Conservation (phyloP, 2,888 invertebrate species). For the Lumbricus terrestris region DNA sequence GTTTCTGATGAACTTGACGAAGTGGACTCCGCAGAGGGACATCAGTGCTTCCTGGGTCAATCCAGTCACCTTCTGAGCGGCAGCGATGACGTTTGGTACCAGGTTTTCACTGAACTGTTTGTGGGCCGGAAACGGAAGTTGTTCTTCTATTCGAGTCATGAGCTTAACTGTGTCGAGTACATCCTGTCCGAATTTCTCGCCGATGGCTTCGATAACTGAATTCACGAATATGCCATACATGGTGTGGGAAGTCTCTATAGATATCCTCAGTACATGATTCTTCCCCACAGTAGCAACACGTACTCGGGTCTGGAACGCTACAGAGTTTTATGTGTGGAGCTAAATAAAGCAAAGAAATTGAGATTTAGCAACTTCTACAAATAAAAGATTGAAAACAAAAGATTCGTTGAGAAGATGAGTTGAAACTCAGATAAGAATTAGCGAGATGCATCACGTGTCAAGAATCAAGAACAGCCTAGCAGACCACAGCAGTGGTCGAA, state of each 20-base stretch:
- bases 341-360: no score
- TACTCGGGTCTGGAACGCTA: no score
- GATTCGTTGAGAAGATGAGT: no score
- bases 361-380: no score
- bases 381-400: no score
- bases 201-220: conserved; percentile 88
- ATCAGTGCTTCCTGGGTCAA: conserved; percentile 82
- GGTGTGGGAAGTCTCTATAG: background rate
- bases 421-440: no score
- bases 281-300: no score
- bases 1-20: conserved; percentile 85
- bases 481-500: no score
- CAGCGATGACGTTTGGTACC: conserved; percentile 37
- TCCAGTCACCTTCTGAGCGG: conserved; percentile 72
- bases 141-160: conserved; percentile 71
- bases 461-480: no score
- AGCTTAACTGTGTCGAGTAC: conserved; percentile 85
- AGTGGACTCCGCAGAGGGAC: conserved; percentile 90
- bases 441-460: no score
- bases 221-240: conserved; percentile 97
- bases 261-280: background rate
- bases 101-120: conserved; percentile 66
- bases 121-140: conserved; percentile 64
- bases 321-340: no score
- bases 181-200: conserved; percentile 88